Base-by-base conservation (phyloP, 2,888 invertebrate genomes). In the Ischnura elegans region DNA sequence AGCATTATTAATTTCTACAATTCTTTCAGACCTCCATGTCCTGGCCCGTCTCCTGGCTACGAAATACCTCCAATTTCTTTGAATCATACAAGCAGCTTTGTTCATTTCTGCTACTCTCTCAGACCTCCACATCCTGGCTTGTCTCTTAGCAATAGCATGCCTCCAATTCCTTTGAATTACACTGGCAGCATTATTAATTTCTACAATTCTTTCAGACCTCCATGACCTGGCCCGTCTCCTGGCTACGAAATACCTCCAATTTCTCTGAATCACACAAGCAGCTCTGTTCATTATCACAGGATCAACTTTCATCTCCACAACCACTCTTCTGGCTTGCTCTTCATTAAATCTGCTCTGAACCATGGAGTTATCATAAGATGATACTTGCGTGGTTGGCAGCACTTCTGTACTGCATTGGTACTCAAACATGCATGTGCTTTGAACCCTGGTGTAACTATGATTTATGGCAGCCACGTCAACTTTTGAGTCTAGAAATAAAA, bases 131-230 rank as follows among this genome's bases (percentile, higher is more conserved):
- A 16, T 87, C 19, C 42, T 51, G 8, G 51, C 29, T 0, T 47
- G 8, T 25, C 87, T 87, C 42, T 29, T 87, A 25, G 51, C 51
- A 6, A 51, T 13, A 21, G 16, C 8, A 51, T 8, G 3, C 42
- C 51, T 87, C 87, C 87, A 87, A 36, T 47, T 51, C 51, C 51
- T 87, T 25, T 87, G 87, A 21, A 87, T 51, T 0, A 25, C 25
- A 5, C n/a, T 25, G 4, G 36, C 76, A 76, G 76, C 76, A 36
- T 5, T 76, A 16, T 76, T 29, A 29, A 76, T 76, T 13, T 29
- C 66, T 29, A 29, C 66, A 5, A 5, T 13, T 29, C n/a, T 45
- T 16, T 87, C 87, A 0, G 87, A 25, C 21, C n/a, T 46, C 16
- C n/a, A n/a, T 29, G 13, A 46, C 0, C 25, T 2, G 19, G 87